Conservation (phyloP, 2,888 invertebrate species). For the Apodemia zela region DNA sequence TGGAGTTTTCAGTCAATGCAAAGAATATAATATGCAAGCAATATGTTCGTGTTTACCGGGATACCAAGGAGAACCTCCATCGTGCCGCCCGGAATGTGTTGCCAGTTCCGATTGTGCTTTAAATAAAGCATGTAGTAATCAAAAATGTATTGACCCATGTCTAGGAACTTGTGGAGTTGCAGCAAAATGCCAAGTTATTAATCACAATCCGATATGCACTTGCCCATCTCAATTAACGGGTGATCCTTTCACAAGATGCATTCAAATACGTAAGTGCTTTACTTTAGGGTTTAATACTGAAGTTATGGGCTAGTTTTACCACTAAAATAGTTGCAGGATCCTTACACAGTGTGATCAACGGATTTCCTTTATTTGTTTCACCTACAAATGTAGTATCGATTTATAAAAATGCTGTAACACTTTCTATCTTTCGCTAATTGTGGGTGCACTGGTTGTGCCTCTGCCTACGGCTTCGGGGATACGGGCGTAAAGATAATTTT, state of each 20-base stretch:
- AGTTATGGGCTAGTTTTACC: too few species aligned
- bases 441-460: too few species aligned
- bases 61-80: constrained; percentile 84
- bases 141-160: constrained; percentile 87
- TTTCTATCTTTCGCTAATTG: too few species aligned
- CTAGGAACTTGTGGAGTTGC: constrained; percentile 88
- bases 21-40: constrained; percentile 81
- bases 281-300: not conserved
- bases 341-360: too few species aligned
- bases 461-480: too few species aligned
- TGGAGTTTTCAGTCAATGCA: constrained; percentile 83
- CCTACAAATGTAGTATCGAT: too few species aligned
- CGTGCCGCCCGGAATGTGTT: constrained; percentile 87
- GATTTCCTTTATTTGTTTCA: too few species aligned
- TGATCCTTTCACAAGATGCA: constrained; percentile 84
- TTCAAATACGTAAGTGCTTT: constrained; percentile 64
- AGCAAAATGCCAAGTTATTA: constrained; percentile 87
- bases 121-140: constrained; percentile 85
- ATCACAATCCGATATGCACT: constrained; percentile 87
- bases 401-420: too few species aligned
- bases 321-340: too few species aligned
- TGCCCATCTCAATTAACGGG: constrained; percentile 84
- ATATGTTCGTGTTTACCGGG: constrained; percentile 84
- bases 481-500: too few species aligned
- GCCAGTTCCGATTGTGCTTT: constrained; percentile 86